Evolutionary conservation across 1,140 invertebrate species (phyloP), one percentile per base, ranked within the genome.

Genomic region (Periplaneta americana): DNA sequence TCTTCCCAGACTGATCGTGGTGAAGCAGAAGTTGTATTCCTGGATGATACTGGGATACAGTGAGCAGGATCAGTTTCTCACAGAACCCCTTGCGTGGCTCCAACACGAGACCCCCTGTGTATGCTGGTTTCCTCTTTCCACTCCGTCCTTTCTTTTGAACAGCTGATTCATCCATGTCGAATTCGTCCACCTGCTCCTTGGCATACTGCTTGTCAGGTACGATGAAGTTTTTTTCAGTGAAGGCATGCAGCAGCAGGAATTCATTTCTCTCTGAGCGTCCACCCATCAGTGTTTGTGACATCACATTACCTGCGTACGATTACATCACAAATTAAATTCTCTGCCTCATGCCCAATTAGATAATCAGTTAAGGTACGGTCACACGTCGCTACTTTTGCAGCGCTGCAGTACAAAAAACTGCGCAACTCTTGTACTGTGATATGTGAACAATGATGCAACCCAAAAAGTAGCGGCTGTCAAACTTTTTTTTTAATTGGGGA

Each of bases 21-120:
- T 99, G 86, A 99, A 99, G 88, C 99, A 99, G 83, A 99, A 97
- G 88, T 99, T 99, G 86, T 97, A 99, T 86, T 99, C 99, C 88
- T 99, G 98, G 85, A 99, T 99, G 83, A 99, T 99, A 86, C 98
- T 99, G 0, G 99, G 99, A 89, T 99, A 99, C 34, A 99, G 88
- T 31, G 98, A 99, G 88, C 74, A 99, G 89, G 83, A 99, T 96
- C 79, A 94, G 93, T 87, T 95, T 97, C 85, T 99, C 98, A 88
- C 99, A 99, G 84, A 99, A 98, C 18, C 98, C 98, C 87, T 95
- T 95, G 87, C 99, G 98, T 0, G 99, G 99, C 78, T 99, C 98
- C 36, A 99, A 89, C 6, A 99, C 98, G 28, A 99, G 90, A 84
- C 99, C 99, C 57, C 98, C 98, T 31, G 94, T 90, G 87, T 99